Conservation (phyloP, 2,797 vertebrate species). For the Helicolenus hilgendorfi region DNA sequence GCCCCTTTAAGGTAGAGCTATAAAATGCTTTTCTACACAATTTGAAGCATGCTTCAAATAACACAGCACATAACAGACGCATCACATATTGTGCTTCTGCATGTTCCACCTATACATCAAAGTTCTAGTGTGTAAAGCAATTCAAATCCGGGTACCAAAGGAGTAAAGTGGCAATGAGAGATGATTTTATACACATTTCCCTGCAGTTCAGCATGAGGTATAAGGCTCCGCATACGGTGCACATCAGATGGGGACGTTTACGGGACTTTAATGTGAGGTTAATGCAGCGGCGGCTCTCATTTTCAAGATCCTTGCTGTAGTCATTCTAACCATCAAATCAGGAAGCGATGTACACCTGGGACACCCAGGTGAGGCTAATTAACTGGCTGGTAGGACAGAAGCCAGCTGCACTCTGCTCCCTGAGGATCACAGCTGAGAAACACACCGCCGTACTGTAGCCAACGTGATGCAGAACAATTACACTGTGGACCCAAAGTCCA, state of each 20-base stretch:
- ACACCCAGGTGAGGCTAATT: conserved; percentile 47
- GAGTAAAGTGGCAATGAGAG: not conserved
- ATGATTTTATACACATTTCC: not conserved
- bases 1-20: not conserved
- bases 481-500: not conserved
- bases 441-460: not conserved
- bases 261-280: not conserved
- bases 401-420: conserved; percentile 43
- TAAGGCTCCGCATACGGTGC: not conserved
- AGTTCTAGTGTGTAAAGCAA: not conserved
- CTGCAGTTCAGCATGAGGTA: not conserved
- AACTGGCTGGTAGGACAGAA: conserved; percentile 16
- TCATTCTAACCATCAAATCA: conserved; percentile 37
- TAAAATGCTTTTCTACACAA: not conserved
- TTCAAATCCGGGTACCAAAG: not conserved
- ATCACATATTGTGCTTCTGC: not conserved
- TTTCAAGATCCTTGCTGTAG: conserved; percentile 20
- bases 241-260: not conserved
- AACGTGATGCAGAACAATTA: not conserved
- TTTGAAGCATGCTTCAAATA: not conserved
- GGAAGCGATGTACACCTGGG: conserved; percentile 28
- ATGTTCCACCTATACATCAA: not conserved
- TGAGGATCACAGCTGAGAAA: conserved; percentile 11
- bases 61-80: no score
- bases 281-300: not conserved